Conservation (phyloP, 1,140 invertebrate genomes). For the Apolygus lucorum region DNA sequence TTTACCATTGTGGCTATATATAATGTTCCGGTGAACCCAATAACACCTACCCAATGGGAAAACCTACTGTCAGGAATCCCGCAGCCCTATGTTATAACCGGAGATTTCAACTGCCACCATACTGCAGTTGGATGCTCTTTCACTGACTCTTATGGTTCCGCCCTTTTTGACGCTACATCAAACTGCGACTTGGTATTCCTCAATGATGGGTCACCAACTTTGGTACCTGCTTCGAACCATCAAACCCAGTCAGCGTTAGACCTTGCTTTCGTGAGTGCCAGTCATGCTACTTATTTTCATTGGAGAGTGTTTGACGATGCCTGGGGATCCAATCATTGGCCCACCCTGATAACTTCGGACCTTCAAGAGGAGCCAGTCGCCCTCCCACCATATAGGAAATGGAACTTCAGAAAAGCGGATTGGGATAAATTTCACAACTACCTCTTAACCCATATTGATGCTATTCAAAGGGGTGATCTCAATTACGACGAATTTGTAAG, state of each 20-base stretch:
- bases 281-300: not conserved
- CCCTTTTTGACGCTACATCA: not conserved
- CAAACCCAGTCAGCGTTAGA: not conserved
- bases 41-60: not conserved
- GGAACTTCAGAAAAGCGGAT: no score
- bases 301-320: not conserved
- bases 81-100: not conserved
- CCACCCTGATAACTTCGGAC: no score
- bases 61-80: not conserved
- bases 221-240: not conserved
- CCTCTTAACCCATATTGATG: no score
- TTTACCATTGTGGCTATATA: not conserved
- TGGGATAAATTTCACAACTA: no score
- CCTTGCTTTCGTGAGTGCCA: not conserved
- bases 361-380: no score
- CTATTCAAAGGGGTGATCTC: no score
- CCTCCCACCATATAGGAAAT: no score
- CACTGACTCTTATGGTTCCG: not conserved
- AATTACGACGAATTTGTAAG: no score
- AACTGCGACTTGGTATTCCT: not conserved
- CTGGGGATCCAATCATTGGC: not conserved
- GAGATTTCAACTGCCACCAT: slow-evolving; percentile 6
- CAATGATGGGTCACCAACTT: slow-evolving; percentile 1
- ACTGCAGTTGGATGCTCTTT: not conserved
- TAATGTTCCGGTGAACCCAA: not conserved